Evolutionary conservation across 1,140 invertebrate genomes (phyloP), one percentile per base, ranked within the genome.

Genomic region (Portunus trituberculatus): DNA sequence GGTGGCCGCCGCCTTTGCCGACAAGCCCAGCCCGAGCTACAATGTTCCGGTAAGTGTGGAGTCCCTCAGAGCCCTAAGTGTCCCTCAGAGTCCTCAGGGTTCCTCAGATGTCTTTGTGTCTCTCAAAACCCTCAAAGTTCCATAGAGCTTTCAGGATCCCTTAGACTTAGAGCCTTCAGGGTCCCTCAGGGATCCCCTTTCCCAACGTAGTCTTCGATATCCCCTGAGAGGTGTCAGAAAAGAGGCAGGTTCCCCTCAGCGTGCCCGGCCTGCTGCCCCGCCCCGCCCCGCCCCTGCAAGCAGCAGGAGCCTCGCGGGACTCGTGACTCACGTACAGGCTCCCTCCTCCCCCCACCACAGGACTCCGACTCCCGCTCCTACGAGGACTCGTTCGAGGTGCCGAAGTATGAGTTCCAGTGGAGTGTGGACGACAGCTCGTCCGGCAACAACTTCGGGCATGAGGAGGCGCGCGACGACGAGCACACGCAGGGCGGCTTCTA

Each of bases 401-500:
- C 52, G 4, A 91, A 91, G 67, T 93, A 93, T 67, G 46, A n/a
- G 4, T 93, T 83, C 91, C n/a, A 93, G 39, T 93, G 82, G 67
- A 39, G 31, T n/a, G 91, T 93, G 67, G 25, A 45, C 16, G 67
- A 93, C 82, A 48, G 32, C 31, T 6, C n/a, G 20, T 93, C 82
- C 76, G 76, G 76, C 76, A 93, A 93, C 91, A n/a, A 93, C 91
- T 94, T 45, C 90, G 93, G 67, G 20, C 92, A 89, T 1, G 8
- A 48, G 46, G 87, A 95, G 45, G 67, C 20, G 39, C 48, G 93
- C 4, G 87, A 96, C 97, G 97, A 48, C 97, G 48, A 93, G 97
- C 95, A 95, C 96, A 97, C 29, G 96, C 95, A 89, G 45, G 95
- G 95, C 92, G 32, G 29, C 45, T 95, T 94, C 95, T 88, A 76